These are phyloP conservation scores for Corythoichthys intestinalis DNA, from an alignment of 2,113 vertebrate species.

Conservation along the genomic window DNA sequence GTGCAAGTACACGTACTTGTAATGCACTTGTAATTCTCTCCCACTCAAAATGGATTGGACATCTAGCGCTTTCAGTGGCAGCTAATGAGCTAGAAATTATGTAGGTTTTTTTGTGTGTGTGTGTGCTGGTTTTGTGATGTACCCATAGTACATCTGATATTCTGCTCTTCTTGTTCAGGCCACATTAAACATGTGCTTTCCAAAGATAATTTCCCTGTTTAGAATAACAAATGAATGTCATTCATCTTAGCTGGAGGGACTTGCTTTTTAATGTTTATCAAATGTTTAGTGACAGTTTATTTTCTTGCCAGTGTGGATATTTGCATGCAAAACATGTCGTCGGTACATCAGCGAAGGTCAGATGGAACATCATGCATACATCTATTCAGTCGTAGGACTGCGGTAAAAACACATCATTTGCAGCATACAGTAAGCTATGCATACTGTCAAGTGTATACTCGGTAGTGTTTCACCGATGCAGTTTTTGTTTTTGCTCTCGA, in stretches of 20 bases:
- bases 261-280: background rate
- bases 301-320: conserved; percentile 17
- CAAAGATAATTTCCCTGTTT: background rate
- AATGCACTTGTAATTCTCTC: too few relatives aligned
- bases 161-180: background rate
- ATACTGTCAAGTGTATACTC: too few relatives aligned
- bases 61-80: too few relatives aligned
- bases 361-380: conserved; percentile 9
- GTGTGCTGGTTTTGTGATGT: background rate
- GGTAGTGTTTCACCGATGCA: too few relatives aligned
- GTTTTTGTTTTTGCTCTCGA: too few relatives aligned
- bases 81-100: too few relatives aligned
- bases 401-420: conserved; percentile 12
- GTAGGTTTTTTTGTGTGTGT: too few relatives aligned
- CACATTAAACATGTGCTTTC: background rate
- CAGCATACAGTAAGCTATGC: too few relatives aligned
- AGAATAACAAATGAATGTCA: background rate
- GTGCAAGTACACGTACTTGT: too few relatives aligned
- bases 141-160: background rate
- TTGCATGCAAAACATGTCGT: conserved; percentile 15
- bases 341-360: conserved; percentile 21
- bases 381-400: conserved; percentile 1
- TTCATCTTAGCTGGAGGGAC: background rate
- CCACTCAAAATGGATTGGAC: too few relatives aligned
- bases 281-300: conserved; percentile 12